Conservation (phyloP, 2,888 invertebrate species). For the Mycalesis mineus region DNA sequence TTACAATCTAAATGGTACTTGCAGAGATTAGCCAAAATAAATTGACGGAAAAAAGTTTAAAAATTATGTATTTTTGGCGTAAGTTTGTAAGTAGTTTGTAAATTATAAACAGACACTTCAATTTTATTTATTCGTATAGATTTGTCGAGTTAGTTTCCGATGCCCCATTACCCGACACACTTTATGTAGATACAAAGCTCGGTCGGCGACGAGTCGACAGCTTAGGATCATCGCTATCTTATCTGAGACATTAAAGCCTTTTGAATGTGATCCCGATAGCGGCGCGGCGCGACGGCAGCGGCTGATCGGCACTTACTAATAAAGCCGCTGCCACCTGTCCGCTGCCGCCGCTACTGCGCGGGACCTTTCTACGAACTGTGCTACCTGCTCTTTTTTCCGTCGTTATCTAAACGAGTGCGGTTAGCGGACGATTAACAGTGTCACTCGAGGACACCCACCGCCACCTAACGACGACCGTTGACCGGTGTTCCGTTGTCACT, state of each 20-base stretch:
- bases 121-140: neutral
- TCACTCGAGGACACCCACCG: neutral
- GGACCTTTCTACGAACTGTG: slow-evolving; percentile 23
- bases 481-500: too few species aligned
- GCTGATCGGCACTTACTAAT: slow-evolving; percentile 21
- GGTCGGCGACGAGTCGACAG: neutral
- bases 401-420: neutral
- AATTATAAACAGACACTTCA: too few species aligned
- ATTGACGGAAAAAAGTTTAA: too few species aligned
- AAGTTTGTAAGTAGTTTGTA: too few species aligned
- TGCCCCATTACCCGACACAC: neutral
- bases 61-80: too few species aligned
- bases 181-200: neutral
- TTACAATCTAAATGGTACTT: too few species aligned
- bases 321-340: slow-evolving; percentile 21
- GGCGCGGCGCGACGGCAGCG: too few species aligned
- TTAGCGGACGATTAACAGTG: neutral
- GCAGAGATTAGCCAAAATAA: too few species aligned
- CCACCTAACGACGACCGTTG: neutral
- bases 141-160: neutral
- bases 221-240: slow-evolving; percentile 41
- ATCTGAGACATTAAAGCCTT: slow-evolving; percentile 49
- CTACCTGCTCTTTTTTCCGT: slow-evolving; percentile 8
- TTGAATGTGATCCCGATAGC: too few species aligned
- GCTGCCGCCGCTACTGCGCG: slow-evolving; percentile 21